Evolutionary conservation across 2,797 vertebrate genomes (phyloP), one percentile per base, ranked within the genome.

Genomic region (Coranthus polyacanthus): DNA sequence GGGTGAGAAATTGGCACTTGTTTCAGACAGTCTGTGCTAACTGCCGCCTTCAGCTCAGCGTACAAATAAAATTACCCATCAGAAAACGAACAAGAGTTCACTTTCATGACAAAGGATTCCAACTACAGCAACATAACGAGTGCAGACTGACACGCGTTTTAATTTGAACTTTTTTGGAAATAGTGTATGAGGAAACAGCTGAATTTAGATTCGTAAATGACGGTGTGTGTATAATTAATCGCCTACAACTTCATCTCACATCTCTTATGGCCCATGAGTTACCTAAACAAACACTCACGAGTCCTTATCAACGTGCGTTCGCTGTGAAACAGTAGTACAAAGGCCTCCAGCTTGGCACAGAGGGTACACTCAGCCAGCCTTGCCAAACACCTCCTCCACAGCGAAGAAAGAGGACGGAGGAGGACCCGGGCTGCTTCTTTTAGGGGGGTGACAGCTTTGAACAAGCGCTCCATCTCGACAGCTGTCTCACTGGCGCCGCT

Each of bases 401-500:
- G 81, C 77, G 82, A 82, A 86, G 82, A 74, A 79, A 76, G 86
- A 63, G 82, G 78, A 60, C 70, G 61, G 79, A 81, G 84, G 84
- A 86, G 82, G 83, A 72, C 67, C 58, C 92, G 46, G 80, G 70
- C 69, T 93, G 92, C 92, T 92, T 94, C 94, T 95, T 94, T 95
- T 94, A 91, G 94, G 72, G 84, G 95, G 94, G 92, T 94, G 96
- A 96, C 95, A 96, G 95, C 96, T 96, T 95, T 94, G 89, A 93
- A 94, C 93, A 91, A 95, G 95, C 93, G 92, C 93, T 95, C 95
- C 93, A 75, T 96, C 94, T 85, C 95, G 96, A 96, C 98, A 99
- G 97, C 97, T 99, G 97, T 97, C 97, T 95, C 92, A 89, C 95
- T 98, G 97, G 97, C 96, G 92, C 88, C 70, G 89, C 91, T 95